Evolutionary conservation across 2,888 invertebrate species (phyloP), one percentile per base, ranked within the genome.

Genomic region (Luperina nickerlii): DNA sequence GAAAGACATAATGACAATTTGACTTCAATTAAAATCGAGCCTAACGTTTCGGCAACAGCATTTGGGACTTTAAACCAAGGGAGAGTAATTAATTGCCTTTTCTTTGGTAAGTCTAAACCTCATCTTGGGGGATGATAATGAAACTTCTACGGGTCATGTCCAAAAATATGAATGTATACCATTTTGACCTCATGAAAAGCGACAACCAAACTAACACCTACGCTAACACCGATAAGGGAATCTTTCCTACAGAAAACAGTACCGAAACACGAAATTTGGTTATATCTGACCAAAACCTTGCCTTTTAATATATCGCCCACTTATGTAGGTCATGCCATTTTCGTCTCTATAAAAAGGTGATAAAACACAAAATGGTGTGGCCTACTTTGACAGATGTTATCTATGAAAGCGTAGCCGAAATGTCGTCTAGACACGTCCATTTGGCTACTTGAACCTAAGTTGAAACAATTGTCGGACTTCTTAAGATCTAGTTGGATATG

Each of bases 331-430:
- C 42, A 76, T 15, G 24, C 78, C 74, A 87, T 85, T 85, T 84
- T 82, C 11, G 79, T 27, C 70, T 83, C 66, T 81, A 78, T 38
- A 9, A 45, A 78, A 78, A 69, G 24, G 76, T 38, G 0, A 75
- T 85, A 87, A 84, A 86, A 78, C 70, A 80, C 51, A 89, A 83
- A 86, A 86, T 89, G 18, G 38, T 11, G n/a, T 83, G 70, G 38
- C 48, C 57, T 62, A 54, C 48, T 69, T 63, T 38, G 67, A 62
- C 57, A 82, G 90, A 90, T 89, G 15, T 65, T 89, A 89, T 89
- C 89, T 86, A n/a, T 78, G 79, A 90, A 89, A 84, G 84, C 71
- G 57, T 81, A 78, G 85, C 90, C 88, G 90, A 87, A 89, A 87
- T 83, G 79, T 69, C 69, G 87, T 87, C 82, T 87, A 89, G 90